Percentiles rank a stretch among this genome's conserved stretches.
phyloP scores from a whole-genome alignment of 2,888 invertebrate species.

The Laothoe populi region DNA sequence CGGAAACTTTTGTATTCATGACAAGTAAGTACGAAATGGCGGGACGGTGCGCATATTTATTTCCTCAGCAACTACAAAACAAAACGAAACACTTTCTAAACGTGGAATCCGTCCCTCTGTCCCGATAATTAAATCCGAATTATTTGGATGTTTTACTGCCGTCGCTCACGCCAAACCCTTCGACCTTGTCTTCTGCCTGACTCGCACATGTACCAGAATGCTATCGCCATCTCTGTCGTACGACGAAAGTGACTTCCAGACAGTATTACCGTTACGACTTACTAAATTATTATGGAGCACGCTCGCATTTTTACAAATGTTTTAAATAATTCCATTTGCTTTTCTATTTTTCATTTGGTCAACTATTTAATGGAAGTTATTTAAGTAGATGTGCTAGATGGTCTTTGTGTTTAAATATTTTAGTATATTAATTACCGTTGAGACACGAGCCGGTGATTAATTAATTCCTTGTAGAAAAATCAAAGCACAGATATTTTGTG shows the following conservation, averaged over 20 bases:
- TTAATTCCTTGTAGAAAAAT: no score
- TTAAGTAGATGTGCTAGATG: neutral
- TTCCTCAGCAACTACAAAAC: conserved; percentile 25
- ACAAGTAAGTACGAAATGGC: conserved; percentile 18
- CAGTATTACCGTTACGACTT: conserved; percentile 52
- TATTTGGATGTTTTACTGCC: conserved; percentile 44
- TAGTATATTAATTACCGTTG: no score
- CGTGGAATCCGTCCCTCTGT: conserved; percentile 46
- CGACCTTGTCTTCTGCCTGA: conserved; percentile 44
- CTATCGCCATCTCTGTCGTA: conserved; percentile 40
- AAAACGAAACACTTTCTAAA: conserved; percentile 46
- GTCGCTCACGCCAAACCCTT: conserved; percentile 50
- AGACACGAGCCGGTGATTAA: no score
- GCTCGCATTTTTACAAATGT: conserved; percentile 43
- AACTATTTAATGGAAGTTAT: neutral
- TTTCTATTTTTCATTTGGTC: conserved; percentile 12
- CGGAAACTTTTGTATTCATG: conserved; percentile 16
- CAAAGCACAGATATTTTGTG: no score
- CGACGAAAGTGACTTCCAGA: conserved; percentile 50
- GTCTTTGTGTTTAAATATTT: no score
- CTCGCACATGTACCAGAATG: conserved; percentile 29
- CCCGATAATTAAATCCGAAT: conserved; percentile 52
- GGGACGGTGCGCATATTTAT: conserved; percentile 17
- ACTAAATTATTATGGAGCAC: conserved; percentile 53
- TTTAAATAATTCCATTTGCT: conserved; percentile 27